These are phyloP conservation scores for Saguinus imperator DNA, from an alignment of 2,113 vertebrate genomes.

Conservation along the genomic window DNA sequence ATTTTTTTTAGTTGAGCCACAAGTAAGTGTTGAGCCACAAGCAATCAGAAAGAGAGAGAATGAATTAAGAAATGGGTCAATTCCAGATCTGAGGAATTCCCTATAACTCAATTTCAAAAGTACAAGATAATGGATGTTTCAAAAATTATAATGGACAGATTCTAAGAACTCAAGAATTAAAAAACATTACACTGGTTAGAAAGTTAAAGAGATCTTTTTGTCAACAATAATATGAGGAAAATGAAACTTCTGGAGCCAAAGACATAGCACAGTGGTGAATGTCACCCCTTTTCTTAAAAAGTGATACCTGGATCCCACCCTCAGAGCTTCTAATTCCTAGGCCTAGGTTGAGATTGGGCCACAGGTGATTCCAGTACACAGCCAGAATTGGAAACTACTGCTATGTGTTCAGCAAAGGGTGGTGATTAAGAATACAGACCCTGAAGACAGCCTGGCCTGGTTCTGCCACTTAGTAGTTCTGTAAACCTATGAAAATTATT, in stretches of 20 bases:
- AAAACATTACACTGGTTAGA: background rate
- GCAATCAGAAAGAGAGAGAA: background rate
- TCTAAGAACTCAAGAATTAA: no score
- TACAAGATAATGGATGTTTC: background rate
- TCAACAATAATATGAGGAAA: slow-evolving; percentile 3
- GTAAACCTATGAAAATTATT: background rate
- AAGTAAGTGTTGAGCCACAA: background rate
- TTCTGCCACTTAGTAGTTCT: background rate
- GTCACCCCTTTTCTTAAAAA: background rate
- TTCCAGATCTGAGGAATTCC: background rate
- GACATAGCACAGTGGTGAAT: background rate
- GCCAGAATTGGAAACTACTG: background rate
- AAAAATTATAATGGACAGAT: background rate
- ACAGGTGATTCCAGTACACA: background rate
- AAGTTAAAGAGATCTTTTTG: background rate
- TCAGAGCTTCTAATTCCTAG: background rate
- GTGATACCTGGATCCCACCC: background rate
- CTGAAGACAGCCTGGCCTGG: background rate
- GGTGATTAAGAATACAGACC: background rate
- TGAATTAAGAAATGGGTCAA: background rate
- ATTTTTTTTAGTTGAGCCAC: background rate
- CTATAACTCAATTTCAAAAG: slow-evolving; percentile 31
- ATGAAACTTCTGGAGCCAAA: background rate
- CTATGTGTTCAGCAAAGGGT: background rate
- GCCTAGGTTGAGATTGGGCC: background rate